These are phyloP conservation scores for Phallusia fumigata DNA, from an alignment of 23 tunicate species.

Conservation along the genomic window DNA sequence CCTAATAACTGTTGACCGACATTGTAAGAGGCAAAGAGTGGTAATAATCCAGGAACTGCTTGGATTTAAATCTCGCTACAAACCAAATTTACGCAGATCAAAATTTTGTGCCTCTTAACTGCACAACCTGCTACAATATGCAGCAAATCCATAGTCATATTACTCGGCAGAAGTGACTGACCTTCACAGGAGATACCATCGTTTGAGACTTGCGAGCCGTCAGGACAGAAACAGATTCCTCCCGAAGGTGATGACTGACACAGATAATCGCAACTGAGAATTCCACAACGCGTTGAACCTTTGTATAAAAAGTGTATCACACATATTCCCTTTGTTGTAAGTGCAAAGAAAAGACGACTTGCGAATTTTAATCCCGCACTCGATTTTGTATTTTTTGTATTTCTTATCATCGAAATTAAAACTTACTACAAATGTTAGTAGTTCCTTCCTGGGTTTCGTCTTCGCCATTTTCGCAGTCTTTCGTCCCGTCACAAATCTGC, in stretches of 20 bases:
- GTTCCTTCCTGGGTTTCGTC: conserved; percentile 52
- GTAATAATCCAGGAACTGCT: no score
- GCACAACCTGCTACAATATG: no score
- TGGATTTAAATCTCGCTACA: no score
- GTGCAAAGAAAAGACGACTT: no score
- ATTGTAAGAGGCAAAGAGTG: no score
- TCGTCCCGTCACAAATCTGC: conserved; percentile 63
- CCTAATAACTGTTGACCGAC: no score
- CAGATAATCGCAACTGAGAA: conserved; percentile 62
- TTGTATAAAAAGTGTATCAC: not conserved
- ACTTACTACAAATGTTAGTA: conserved; percentile 55
- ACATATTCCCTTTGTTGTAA: no score
- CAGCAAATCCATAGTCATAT: no score
- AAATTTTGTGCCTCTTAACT: no score
- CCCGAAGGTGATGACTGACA: conserved; percentile 62
- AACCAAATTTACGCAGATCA: no score
- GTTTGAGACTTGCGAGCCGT: conserved; percentile 60
- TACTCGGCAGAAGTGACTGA: not conserved
- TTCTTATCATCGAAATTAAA: not conserved
- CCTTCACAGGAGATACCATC: conserved; percentile 80
- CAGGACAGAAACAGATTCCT: conserved; percentile 74
- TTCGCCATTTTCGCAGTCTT: conserved; percentile 57
- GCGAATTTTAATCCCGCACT: no score
- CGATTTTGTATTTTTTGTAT: no score
- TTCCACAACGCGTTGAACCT: conserved; percentile 71